These are phyloP conservation scores for Acromyrmex charruanus DNA, from an alignment of 1,140 invertebrate genomes.

Conservation along the genomic window DNA sequence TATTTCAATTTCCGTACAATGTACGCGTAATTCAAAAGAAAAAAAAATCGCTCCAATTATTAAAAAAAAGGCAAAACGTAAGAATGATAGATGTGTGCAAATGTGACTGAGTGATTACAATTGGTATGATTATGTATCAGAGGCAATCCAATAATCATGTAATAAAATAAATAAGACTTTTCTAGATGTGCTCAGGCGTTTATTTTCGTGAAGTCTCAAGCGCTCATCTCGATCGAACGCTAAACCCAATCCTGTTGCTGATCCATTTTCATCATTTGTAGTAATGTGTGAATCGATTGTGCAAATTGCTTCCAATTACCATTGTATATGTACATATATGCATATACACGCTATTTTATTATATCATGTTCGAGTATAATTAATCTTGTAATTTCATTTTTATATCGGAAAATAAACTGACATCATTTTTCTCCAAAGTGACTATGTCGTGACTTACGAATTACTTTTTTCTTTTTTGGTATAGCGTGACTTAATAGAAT, in stretches of 20 bases:
- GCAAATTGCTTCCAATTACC: conserved; percentile 39
- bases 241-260: conserved; percentile 32
- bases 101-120: conserved; percentile 79
- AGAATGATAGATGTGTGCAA: conserved; percentile 81
- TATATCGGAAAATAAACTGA: conserved; percentile 53
- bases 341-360: conserved; percentile 39
- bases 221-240: conserved; percentile 7
- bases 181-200: conserved; percentile 77
- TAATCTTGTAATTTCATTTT: conserved; percentile 48
- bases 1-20: conserved; percentile 83
- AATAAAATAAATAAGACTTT: conserved; percentile 85
- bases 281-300: conserved; percentile 12
- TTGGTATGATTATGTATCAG: conserved; percentile 78
- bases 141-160: conserved; percentile 79
- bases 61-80: conserved; percentile 60
- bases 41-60: conserved; percentile 71
- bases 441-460: neutral
- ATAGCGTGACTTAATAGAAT: neutral
- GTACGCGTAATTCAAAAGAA: conserved; percentile 77
- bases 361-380: conserved; percentile 21
- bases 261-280: conserved; percentile 22
- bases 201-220: conserved; percentile 50
- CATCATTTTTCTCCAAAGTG: conserved; percentile 17
- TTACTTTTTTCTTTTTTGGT: conserved; percentile 24
- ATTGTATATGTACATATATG: conserved; percentile 36